These are phyloP conservation scores for Vandiemenella viatica DNA, from an alignment of 2,888 invertebrate genomes.

Conservation along the genomic window DNA sequence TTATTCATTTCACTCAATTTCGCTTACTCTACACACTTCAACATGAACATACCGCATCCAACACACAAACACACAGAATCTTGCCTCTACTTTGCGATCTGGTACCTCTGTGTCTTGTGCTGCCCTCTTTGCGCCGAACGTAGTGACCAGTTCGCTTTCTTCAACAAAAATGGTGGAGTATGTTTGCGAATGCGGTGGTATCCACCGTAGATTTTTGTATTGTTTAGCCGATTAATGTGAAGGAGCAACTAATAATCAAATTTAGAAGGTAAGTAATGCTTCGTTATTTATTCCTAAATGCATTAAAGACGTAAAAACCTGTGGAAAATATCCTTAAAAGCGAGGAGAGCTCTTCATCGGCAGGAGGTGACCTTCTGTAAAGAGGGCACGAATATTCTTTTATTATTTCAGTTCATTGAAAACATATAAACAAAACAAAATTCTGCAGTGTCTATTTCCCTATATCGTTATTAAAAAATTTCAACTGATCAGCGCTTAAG, in stretches of 20 bases:
- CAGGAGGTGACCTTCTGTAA: constrained; percentile 11
- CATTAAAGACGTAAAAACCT: not conserved
- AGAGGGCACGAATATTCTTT: not conserved
- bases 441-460: no score
- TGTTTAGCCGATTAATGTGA: not conserved
- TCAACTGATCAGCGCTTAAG: no score
- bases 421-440: no score
- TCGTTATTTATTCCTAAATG: not conserved
- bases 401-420: no score
- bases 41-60: no score
- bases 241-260: not conserved
- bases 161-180: constrained; percentile 13
- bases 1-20: no score
- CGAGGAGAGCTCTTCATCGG: constrained; percentile 6
- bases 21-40: no score
- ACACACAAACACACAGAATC: no score
- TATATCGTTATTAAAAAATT: no score
- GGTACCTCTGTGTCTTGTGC: no score
- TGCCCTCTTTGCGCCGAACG: not conserved
- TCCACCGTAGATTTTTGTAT: not conserved
- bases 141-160: constrained; percentile 1
- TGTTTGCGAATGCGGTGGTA: not conserved
- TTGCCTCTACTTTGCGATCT: no score
- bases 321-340: constrained; percentile 2
- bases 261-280: not conserved